phyloP scores from a whole-genome alignment of 1,140 invertebrate species.

The Vanessa atalanta region DNA sequence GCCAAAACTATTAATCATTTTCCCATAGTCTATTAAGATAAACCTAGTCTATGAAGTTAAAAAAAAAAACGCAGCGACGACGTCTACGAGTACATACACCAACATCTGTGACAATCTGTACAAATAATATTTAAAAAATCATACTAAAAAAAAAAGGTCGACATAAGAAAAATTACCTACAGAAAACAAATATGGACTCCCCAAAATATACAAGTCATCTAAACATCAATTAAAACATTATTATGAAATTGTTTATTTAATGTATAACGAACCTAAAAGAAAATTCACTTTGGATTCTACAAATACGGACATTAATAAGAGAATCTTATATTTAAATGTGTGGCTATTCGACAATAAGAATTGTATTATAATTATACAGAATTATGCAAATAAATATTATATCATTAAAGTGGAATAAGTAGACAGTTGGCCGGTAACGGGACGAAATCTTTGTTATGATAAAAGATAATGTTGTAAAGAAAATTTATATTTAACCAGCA shows the following conservation, averaged over 20 bases:
- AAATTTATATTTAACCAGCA: neutral
- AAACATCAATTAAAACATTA: constrained; percentile 15
- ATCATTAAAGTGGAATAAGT: neutral
- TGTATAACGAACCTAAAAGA: neutral
- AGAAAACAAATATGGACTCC: constrained; percentile 10
- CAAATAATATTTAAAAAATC: neutral
- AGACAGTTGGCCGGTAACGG: neutral
- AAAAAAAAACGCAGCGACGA: neutral
- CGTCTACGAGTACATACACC: neutral
- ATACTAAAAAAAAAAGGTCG: neutral
- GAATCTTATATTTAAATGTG: neutral
- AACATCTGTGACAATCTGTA: constrained; percentile 3
- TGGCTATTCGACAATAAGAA: neutral
- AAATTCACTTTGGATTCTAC: neutral
- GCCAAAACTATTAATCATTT: neutral
- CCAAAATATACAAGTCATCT: constrained; percentile 27
- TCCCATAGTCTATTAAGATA: neutral
- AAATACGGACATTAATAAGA: neutral
- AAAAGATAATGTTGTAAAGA: neutral
- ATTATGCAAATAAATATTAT: constrained; percentile 1
- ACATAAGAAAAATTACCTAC: constrained; percentile 6
- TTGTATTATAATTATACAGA: neutral
- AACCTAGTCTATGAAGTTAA: neutral
- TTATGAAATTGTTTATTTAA: neutral
- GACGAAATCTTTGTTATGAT: too few species aligned